Conservation (phyloP, 2,797 vertebrate genomes). For the Vespertilio murinus region DNA sequence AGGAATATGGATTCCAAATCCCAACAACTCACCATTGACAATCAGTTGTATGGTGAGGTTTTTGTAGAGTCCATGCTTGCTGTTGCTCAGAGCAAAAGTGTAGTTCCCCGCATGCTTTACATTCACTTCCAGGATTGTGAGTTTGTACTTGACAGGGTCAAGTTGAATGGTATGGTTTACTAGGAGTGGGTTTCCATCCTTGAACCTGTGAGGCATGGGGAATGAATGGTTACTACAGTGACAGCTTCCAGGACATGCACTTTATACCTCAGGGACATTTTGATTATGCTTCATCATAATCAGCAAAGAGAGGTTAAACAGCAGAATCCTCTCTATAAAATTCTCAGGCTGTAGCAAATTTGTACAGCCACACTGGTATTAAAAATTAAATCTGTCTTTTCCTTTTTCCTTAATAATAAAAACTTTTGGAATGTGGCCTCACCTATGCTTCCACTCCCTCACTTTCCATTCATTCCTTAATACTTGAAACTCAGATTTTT, state of each 20-base stretch:
- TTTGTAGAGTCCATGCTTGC: constrained; percentile 82
- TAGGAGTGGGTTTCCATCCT: constrained; percentile 87
- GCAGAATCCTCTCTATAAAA: neutral
- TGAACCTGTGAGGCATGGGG: constrained; percentile 86
- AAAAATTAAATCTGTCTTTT: neutral
- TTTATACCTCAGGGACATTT: neutral
- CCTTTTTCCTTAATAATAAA: neutral
- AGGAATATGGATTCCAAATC: neutral
- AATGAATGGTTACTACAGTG: neutral
- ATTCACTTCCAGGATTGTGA: constrained; percentile 87
- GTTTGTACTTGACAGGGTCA: constrained; percentile 77
- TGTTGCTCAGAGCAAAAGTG: constrained; percentile 87
- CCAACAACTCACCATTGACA: constrained; percentile 86
- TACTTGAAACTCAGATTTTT: neutral
- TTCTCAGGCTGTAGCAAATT: too few relatives aligned
- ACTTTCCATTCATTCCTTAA: neutral
- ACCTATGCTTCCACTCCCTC: neutral
- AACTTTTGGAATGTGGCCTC: neutral
- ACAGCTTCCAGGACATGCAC: neutral
- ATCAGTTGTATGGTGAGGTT: constrained; percentile 90
- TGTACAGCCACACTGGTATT: neutral
- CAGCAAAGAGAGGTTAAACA: too few relatives aligned
- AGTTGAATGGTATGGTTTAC: constrained; percentile 86
- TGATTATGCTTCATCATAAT: neutral
- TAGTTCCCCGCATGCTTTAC: constrained; percentile 88